Base-by-base conservation (phyloP, 2,888 invertebrate species). In the Torymus texanus region DNA sequence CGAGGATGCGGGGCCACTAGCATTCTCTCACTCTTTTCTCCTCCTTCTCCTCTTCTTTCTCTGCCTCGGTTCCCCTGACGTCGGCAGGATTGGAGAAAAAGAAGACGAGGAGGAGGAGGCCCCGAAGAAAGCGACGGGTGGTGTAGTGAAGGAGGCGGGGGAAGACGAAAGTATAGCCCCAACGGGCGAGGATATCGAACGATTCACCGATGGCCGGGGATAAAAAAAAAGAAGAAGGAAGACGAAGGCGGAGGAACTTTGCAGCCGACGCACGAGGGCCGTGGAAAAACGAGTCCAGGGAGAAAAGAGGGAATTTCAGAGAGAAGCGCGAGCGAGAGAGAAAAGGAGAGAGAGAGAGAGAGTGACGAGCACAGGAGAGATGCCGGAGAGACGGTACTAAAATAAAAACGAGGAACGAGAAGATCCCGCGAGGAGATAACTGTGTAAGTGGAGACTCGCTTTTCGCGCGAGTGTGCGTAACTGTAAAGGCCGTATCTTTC, bases 341-440 rank as follows among this genome's bases (percentile, higher is more conserved):
- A 63, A 13, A 83, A 80, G 83, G 82, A 81, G 79, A 78, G 80
- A 79, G 56, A 73, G 72, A 78, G 80, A 41, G 41, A 8, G 41
- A 0, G 41, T 41, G 41, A 41, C 41, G 41, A 41, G 41, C 41
- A 41, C 41, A 21, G 79, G 81, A 79, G 83, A 85, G 84, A 83
- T 81, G 81, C 79, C 74, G 80, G 83, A 81, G 75, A 78, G 73
- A 67, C 63, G 82, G 87, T 83, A 86, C 84, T 88, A 88, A 88
- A 88, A 88, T 82, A 85, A 85, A 83, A 85, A 86, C 85, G 83
- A 77, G 84, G 79, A 80, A 84, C 83, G 83, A 85, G 85, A 82
- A 87, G 87, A 87, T 87, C 85, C 85, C 84, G 85, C 85, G 86
- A 83, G 84, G 81, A 85, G 87, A 87, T 87, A 87, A 87, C 87